Evolutionary conservation across 2,888 invertebrate genomes (phyloP), one percentile per base, ranked within the genome.

Genomic region (Cryptops parisi): DNA sequence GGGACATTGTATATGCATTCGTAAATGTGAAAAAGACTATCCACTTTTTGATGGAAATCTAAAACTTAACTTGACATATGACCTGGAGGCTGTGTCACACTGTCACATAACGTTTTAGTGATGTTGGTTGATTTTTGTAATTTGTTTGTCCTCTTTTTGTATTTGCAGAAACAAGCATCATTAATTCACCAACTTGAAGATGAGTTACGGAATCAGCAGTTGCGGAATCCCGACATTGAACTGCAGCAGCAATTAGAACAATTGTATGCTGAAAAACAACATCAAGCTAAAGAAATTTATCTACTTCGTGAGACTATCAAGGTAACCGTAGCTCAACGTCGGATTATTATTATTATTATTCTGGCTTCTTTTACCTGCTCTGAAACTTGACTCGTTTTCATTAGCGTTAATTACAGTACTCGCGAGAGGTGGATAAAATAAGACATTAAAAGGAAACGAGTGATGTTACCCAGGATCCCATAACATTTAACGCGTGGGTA

Each of bases 151-250:
- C n/a, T n/a, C n/a, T n/a, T n/a, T n/a, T n/a, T n/a, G n/a, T n/a
- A n/a, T n/a, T n/a, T n/a, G n/a, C n/a, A 91, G 90, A 91, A 91
- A 84, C 90, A 91, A 84, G 86, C 88, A 51, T 85, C 90, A 81
- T 75, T 91, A 69, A 90, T 93, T 55, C 78, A 91, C 38, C 91
- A 93, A 70, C 72, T 93, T 62, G 91, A 93, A 70, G 91, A 91
- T 68, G 91, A 93, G 72, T 74, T 93, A 54, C 75, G 90, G 65
- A 75, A 88, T 72, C 76, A 89, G 62, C 63, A 62, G 56, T 83
- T 88, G 81, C 76, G 89, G 33, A 88, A 86, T 59, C 89, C 90
- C 1, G 88, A 86, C 65, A 80, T 89, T 59, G 91, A 91, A 71
- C 77, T 90, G 68, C 89, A 89, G 67, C 85, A 88, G 68, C 91